Conservation (phyloP, 2,113 vertebrate genomes). For the Gadus chalcogrammus region DNA sequence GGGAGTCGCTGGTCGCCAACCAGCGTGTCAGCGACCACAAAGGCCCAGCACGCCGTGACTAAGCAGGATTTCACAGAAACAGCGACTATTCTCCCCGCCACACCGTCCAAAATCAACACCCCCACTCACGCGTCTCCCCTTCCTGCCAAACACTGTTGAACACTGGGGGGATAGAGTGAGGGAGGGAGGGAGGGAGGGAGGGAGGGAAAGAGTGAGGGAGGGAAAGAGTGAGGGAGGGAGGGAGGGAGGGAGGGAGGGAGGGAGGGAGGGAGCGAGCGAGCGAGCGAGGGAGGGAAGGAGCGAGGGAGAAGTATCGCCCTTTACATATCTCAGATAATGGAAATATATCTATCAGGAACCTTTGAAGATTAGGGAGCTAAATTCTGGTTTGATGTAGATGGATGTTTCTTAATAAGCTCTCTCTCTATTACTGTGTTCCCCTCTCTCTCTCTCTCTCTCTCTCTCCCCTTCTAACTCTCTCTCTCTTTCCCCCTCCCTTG, state of each 20-base stretch:
- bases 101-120: constrained; percentile 28
- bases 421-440: too few species aligned
- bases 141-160: too few species aligned
- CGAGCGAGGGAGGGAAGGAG: constrained; percentile 4
- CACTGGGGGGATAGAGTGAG: too few species aligned
- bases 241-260: too few species aligned
- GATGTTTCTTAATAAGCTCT: constrained; percentile 22
- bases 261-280: too few species aligned
- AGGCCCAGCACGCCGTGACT: constrained; percentile 43
- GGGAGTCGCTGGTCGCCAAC: constrained; percentile 33
- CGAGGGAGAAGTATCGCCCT: constrained; percentile 20
- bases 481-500: constrained; percentile 15
- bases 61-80: constrained; percentile 55
- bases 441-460: background rate
- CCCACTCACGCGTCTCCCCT: too few species aligned
- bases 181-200: too few species aligned
- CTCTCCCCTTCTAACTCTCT: background rate
- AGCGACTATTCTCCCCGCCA: constrained; percentile 41
- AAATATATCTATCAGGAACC: too few species aligned
- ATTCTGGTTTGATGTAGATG: constrained; percentile 51
- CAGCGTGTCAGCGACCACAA: constrained; percentile 45
- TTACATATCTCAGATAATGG: constrained; percentile 14
- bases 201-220: too few species aligned
- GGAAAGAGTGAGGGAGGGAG: too few species aligned
- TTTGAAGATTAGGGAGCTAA: background rate